A percentile compares a stretch with the other conserved stretches of the same genome.
phyloP scores from a whole-genome alignment of 2,113 vertebrate species.

The Chunga burmeisteri region DNA sequence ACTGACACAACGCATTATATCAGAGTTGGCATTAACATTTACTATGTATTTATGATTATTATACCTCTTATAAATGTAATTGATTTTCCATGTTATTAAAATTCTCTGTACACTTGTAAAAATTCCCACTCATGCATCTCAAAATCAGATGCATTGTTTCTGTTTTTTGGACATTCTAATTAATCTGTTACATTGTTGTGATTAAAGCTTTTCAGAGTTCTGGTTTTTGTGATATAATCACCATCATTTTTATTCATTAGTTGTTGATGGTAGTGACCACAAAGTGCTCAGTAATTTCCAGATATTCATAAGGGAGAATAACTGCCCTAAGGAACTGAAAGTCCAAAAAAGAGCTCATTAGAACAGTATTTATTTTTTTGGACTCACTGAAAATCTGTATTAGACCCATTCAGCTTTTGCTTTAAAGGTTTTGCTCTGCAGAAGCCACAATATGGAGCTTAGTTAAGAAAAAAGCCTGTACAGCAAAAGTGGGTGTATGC shows the following conservation, averaged over 20 bases:
- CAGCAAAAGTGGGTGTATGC: not conserved
- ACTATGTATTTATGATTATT: constrained; percentile 40
- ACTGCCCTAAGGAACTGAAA: not conserved
- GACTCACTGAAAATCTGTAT: not conserved
- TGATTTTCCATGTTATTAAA: constrained; percentile 30
- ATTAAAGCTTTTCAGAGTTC: constrained; percentile 45
- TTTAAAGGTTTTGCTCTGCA: constrained; percentile 7
- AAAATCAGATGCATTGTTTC: constrained; percentile 40
- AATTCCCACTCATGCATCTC: not conserved
- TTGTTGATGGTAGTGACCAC: constrained; percentile 30
- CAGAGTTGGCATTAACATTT: constrained; percentile 3
- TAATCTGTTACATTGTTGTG: constrained; percentile 53
- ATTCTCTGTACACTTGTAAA: constrained; percentile 15
- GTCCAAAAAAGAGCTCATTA: constrained; percentile 4
- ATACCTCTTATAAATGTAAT: constrained; percentile 32
- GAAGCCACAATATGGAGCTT: not conserved
- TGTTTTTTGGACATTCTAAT: constrained; percentile 36
- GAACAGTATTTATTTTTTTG: not conserved
- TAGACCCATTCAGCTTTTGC: not conserved
- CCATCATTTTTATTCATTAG: constrained; percentile 56
- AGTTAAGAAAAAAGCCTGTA: not conserved
- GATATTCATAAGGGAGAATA: not conserved
- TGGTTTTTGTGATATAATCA: constrained; percentile 18
- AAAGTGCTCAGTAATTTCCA: constrained; percentile 34
- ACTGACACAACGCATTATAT: constrained; percentile 3